These are phyloP conservation scores for Andinoacara biseriatus DNA, from an alignment of 2,113 vertebrate species.

Conservation along the genomic window DNA sequence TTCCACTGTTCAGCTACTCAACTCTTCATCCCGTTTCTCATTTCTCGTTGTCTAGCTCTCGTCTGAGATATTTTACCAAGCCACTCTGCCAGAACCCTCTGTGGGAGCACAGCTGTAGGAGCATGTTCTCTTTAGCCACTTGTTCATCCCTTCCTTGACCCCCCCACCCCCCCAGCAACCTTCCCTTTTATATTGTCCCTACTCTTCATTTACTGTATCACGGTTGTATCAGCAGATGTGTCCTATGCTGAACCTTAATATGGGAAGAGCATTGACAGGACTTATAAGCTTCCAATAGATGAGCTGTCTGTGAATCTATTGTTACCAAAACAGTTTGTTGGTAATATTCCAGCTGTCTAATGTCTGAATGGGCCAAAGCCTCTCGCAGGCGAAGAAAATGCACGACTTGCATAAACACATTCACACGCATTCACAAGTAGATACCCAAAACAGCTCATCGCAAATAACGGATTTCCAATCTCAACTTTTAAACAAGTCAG, in stretches of 20 bases:
- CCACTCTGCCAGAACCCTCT: background rate
- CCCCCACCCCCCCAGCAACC: no score
- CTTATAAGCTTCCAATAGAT: conserved; percentile 40
- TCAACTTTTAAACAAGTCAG: background rate
- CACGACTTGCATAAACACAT: conserved; percentile 9
- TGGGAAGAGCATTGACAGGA: conserved; percentile 62
- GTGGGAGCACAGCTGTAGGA: conserved; percentile 9
- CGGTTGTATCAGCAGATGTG: conserved; percentile 26
- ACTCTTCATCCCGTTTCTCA: background rate
- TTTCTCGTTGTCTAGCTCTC: background rate
- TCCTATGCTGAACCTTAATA: conserved; percentile 34
- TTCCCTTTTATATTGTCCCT: background rate
- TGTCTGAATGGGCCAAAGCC: conserved; percentile 30
- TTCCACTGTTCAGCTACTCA: background rate
- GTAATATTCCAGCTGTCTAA: conserved; percentile 55
- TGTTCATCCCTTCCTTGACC: background rate
- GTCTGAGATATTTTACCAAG: background rate
- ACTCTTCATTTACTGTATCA: conserved; percentile 16
- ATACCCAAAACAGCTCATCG: background rate
- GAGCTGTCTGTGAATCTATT: conserved; percentile 53
- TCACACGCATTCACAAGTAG: background rate
- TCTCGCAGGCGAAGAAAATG: background rate
- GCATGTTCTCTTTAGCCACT: background rate
- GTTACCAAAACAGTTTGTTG: conserved; percentile 53
- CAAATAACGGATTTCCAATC: background rate